phyloP scores from a whole-genome alignment of 2,797 vertebrate genomes.

The Cyprinodon diabolis region DNA sequence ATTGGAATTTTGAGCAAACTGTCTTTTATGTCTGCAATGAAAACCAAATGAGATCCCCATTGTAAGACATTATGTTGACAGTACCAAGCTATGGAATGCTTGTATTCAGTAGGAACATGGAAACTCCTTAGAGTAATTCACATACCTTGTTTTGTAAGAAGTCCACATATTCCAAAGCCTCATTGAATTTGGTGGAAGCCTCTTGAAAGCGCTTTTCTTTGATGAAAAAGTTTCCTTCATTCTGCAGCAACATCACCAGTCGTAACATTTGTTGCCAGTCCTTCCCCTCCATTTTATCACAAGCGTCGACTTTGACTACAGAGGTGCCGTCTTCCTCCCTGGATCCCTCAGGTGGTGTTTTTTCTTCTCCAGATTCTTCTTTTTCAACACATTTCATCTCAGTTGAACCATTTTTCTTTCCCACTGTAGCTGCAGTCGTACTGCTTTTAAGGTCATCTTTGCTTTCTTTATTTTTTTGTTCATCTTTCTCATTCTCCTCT shows the following conservation, averaged over 20 bases:
- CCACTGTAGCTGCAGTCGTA: background rate
- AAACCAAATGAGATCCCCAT: background rate
- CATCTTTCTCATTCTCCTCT: fast-evolving
- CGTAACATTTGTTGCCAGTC: slow-evolving; percentile 83
- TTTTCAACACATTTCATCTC: background rate
- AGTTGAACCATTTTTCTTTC: slow-evolving; percentile 5
- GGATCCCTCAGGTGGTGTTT: slow-evolving; percentile 18
- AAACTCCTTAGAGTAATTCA: background rate
- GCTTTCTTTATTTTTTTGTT: background rate
- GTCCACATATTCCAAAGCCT: slow-evolving; percentile 78
- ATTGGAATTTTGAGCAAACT: background rate
- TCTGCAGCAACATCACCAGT: slow-evolving; percentile 79
- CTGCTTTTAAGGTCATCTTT: slow-evolving; percentile 9
- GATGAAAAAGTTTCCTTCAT: slow-evolving; percentile 80
- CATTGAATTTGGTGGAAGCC: slow-evolving; percentile 75
- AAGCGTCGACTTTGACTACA: slow-evolving; percentile 11
- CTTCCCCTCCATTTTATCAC: slow-evolving; percentile 56
- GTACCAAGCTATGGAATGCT: background rate
- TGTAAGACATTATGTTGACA: background rate
- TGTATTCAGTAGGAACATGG: background rate
- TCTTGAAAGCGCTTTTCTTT: slow-evolving; percentile 70
- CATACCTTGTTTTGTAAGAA: slow-evolving; percentile 76
- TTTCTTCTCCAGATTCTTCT: slow-evolving; percentile 19
- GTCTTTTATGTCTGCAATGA: background rate
- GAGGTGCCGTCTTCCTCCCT: slow-evolving; percentile 19